phyloP scores from a whole-genome alignment of 2,888 invertebrate genomes.

The Micoletzkya japonica region DNA sequence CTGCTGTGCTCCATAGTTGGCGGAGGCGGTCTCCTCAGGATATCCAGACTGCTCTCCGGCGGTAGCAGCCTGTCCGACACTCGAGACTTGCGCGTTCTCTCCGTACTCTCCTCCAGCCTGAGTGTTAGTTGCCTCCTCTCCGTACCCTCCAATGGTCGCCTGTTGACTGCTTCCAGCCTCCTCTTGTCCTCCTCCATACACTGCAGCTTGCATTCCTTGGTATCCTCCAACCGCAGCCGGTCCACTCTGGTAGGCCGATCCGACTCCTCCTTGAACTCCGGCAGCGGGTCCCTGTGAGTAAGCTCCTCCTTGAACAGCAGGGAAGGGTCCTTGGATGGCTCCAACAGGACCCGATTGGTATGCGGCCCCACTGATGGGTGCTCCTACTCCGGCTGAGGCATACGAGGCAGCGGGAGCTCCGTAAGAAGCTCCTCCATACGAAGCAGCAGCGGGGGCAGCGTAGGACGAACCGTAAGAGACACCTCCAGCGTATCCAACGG shows the following conservation, averaged over 20 bases:
- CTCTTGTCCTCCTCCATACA: background rate
- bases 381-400: too few relatives aligned
- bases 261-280: background rate
- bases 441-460: conserved; percentile 8
- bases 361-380: too few relatives aligned
- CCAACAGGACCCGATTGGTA: too few relatives aligned
- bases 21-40: too few relatives aligned
- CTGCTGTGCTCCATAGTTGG: too few relatives aligned
- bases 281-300: background rate
- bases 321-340: too few relatives aligned
- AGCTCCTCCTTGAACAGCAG: background rate
- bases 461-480: conserved; percentile 1
- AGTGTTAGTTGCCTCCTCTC: conserved; percentile 12
- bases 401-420: too few relatives aligned
- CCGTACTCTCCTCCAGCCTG: background rate
- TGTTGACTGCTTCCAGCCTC: background rate
- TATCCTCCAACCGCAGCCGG: conserved; percentile 9
- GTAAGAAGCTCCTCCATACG: conserved; percentile 1
- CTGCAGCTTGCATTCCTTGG: background rate
- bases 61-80: conserved; percentile 2
- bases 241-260: conserved; percentile 1
- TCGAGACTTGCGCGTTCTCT: background rate
- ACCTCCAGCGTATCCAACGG: background rate
- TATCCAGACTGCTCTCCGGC: background rate
- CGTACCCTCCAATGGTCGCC: background rate